phyloP scores from a whole-genome alignment of 2,113 vertebrate genomes.

The Leptodactylus fuscus region DNA sequence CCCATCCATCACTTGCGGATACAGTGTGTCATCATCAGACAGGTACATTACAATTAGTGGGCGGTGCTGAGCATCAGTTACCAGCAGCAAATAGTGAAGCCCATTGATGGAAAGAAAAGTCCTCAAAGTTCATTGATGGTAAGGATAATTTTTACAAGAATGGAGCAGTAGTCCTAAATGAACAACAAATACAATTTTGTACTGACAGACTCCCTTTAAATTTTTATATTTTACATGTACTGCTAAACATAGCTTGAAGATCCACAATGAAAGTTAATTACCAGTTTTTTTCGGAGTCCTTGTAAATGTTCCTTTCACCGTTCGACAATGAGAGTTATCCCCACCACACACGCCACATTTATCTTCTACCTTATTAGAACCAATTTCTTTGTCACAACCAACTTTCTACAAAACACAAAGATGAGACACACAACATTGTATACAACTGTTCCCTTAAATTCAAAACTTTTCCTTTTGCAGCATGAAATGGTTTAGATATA shows the following conservation, averaged over 20 bases:
- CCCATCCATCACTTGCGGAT: too few relatives aligned
- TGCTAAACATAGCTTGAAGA: background rate
- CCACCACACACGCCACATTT: constrained; percentile 96
- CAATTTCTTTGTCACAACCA: constrained; percentile 95
- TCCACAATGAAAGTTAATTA: constrained; percentile 65
- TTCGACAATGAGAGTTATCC: constrained; percentile 94
- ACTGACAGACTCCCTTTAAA: too few relatives aligned
- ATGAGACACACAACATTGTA: background rate
- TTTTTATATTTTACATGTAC: too few relatives aligned
- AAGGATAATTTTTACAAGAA: too few relatives aligned
- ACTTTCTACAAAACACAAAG: constrained; percentile 80
- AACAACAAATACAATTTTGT: too few relatives aligned
- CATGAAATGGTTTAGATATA: background rate
- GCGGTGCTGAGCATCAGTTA: too few relatives aligned
- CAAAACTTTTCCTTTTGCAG: background rate
- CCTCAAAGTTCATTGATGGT: too few relatives aligned
- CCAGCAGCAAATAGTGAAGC: too few relatives aligned
- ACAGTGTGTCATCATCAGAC: too few relatives aligned
- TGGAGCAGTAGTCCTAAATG: too few relatives aligned
- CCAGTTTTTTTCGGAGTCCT: constrained; percentile 92
- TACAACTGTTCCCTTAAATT: background rate
- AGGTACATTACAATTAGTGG: too few relatives aligned
- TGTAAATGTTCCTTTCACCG: constrained; percentile 92
- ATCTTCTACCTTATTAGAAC: constrained; percentile 91
- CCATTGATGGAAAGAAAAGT: too few relatives aligned